These are phyloP conservation scores for Gallinago undulata DNA, from an alignment of 2,113 vertebrate species.

Conservation along the genomic window DNA sequence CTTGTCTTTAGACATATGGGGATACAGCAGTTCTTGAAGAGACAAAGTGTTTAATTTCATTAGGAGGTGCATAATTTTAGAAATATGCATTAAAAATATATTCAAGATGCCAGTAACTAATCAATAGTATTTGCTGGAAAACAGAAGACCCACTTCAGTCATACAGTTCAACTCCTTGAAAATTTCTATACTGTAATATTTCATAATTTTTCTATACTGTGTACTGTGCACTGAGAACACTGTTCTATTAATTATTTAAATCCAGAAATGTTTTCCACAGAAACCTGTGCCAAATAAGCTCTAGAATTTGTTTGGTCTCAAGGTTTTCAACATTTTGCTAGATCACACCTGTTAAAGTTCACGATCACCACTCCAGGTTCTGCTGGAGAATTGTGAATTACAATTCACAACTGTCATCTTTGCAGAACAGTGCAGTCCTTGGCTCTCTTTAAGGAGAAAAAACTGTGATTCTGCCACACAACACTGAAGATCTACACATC, in stretches of 20 bases:
- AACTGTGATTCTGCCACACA: not conserved
- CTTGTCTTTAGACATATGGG: not conserved
- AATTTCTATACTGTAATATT: not conserved
- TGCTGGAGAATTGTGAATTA: not conserved
- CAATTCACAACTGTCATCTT: not conserved
- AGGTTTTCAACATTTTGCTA: not conserved
- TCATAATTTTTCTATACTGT: not conserved
- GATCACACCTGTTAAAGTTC: not conserved
- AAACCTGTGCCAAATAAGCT: not conserved
- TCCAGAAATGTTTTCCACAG: not conserved
- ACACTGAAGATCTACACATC: not conserved
- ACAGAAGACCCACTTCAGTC: not conserved
- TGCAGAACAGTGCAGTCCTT: not conserved
- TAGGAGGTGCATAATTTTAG: not conserved
- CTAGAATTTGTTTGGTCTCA: not conserved
- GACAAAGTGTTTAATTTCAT: not conserved
- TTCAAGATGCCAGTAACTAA: not conserved
- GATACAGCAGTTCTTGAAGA: not conserved
- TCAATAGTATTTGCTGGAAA: not conserved
- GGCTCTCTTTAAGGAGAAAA: not conserved
- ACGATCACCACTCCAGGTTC: not conserved
- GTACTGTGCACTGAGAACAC: not conserved
- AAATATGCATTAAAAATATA: not conserved
- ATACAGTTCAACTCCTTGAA: not conserved
- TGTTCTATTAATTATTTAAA: not conserved